Percentiles rank a stretch among this genome's conserved stretches.
Evolutionary conservation across 1,140 invertebrate genomes (phyloP).

Genomic region (Apis cerana): DNA sequence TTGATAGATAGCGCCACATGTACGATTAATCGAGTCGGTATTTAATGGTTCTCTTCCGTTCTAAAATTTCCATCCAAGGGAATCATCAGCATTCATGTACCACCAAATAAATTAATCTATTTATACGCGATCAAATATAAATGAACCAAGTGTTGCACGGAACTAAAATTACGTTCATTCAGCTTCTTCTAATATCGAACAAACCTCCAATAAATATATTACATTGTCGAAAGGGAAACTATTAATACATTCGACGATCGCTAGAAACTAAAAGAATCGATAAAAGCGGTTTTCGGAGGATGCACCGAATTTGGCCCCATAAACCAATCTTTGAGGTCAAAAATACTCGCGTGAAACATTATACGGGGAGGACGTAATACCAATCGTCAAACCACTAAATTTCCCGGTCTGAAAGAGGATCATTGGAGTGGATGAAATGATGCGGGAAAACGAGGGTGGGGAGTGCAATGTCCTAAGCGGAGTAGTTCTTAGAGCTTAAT

Average conservation of each 20-base stretch:
- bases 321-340: slow-evolving; percentile 10
- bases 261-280: too few species aligned
- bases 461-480: slow-evolving; percentile 12
- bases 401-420: not conserved
- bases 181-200: not conserved
- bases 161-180: slow-evolving; percentile 11
- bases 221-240: not conserved
- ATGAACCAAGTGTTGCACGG: not conserved
- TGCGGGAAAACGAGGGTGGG: too few species aligned
- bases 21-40: not conserved
- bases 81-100: not conserved
- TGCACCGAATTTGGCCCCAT: slow-evolving; percentile 18
- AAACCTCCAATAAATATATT: not conserved
- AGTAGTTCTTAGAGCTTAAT: slow-evolving; percentile 44
- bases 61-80: not conserved
- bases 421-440: not conserved
- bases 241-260: not conserved
- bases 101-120: not conserved
- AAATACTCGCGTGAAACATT: slow-evolving; percentile 29
- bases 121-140: slow-evolving; percentile 8
- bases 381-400: not conserved
- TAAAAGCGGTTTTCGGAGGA: not conserved
- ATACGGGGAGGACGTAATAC: slow-evolving; percentile 5
- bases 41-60: not conserved
- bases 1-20: not conserved